Evolutionary conservation across 2,888 invertebrate species (phyloP).

Genomic region (Lacanobia wlatinum): DNA sequence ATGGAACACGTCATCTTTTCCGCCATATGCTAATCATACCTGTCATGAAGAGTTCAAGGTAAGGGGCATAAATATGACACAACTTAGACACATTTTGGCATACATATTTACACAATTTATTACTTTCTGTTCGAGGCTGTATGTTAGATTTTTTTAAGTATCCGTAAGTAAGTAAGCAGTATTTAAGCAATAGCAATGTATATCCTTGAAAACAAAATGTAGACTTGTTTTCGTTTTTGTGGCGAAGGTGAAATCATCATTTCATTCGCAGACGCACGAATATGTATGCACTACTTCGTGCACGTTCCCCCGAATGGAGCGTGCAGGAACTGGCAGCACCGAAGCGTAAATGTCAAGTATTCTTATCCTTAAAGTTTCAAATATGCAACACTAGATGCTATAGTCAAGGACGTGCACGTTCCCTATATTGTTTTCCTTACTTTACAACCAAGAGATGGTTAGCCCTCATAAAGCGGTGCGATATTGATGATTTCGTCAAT

Average conservation of each 20-base stretch:
- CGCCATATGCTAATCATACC: constrained; percentile 30
- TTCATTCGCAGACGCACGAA: constrained; percentile 11
- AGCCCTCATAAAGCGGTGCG: too few relatives aligned
- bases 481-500: too few relatives aligned
- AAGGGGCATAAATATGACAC: constrained; percentile 32
- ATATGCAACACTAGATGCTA: too few relatives aligned
- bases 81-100: constrained; percentile 26
- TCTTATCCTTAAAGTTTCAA: too few relatives aligned
- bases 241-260: constrained; percentile 34
- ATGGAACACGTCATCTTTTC: constrained; percentile 38
- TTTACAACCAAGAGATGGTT: too few relatives aligned
- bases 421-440: too few relatives aligned
- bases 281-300: background rate
- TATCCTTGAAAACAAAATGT: constrained; percentile 3
- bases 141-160: background rate
- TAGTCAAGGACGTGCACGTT: too few relatives aligned
- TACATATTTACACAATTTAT: constrained; percentile 25
- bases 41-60: constrained; percentile 59
- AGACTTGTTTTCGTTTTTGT: constrained; percentile 1
- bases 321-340: too few relatives aligned
- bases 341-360: too few relatives aligned
- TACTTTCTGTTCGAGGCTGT: constrained; percentile 16
- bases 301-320: too few relatives aligned
- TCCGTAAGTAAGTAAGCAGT: constrained; percentile 4
- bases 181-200: background rate